Evolutionary conservation across 2,113 vertebrate species (phyloP).

Genomic region (Onychostruthus taczanowskii): DNA sequence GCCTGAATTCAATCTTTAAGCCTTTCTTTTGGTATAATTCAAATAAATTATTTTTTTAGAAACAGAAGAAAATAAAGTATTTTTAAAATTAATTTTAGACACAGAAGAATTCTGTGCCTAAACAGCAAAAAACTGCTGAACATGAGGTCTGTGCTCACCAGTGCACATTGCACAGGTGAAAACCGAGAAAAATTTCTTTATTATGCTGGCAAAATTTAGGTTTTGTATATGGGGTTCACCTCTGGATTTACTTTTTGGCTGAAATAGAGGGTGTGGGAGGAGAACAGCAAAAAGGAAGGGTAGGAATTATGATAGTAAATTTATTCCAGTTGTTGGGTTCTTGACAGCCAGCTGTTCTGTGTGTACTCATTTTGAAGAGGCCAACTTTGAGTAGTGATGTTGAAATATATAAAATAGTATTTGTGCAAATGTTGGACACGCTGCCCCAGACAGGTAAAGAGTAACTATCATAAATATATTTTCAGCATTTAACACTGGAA

Average conservation of each 20-base stretch:
- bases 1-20: not conserved
- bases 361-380: not conserved
- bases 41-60: not conserved
- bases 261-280: not conserved
- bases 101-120: not conserved
- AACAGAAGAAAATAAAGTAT: rapidly evolving
- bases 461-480: not conserved
- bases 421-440: not conserved
- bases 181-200: not conserved
- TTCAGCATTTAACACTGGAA: not conserved
- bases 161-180: not conserved
- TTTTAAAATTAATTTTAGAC: not conserved
- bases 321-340: not conserved
- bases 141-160: rapidly evolving
- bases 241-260: not conserved
- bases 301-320: not conserved
- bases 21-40: not conserved
- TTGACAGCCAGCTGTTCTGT: not conserved
- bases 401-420: not conserved
- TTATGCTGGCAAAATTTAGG: not conserved
- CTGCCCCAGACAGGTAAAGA: not conserved
- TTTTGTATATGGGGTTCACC: not conserved
- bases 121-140: not conserved
- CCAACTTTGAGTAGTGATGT: not conserved
- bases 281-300: not conserved